Percentiles rank a stretch among this genome's conserved stretches.
Evolutionary conservation across 2,888 invertebrate genomes (phyloP).

Genomic region (Tenthredo mesomela): DNA sequence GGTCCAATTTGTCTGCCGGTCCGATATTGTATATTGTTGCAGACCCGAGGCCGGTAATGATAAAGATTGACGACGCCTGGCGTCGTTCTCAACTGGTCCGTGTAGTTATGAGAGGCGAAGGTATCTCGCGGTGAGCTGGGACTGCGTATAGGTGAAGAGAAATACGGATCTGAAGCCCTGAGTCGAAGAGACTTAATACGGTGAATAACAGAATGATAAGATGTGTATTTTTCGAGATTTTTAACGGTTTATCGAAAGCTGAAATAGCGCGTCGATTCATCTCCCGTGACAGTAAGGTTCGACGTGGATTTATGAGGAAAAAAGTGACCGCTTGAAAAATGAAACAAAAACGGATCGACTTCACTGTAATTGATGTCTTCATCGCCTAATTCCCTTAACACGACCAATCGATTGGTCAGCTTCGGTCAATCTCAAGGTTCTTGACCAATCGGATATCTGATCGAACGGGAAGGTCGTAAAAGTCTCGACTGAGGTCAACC

Average conservation of each 20-base stretch:
- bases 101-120: slow-evolving; percentile 32
- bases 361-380: slow-evolving; percentile 49
- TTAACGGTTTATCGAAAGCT: slow-evolving; percentile 17
- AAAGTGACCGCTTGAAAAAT: slow-evolving; percentile 57
- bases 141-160: background rate
- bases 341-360: slow-evolving; percentile 55
- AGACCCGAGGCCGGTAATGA: slow-evolving; percentile 49
- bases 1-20: slow-evolving; percentile 77
- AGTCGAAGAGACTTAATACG: background rate
- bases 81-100: slow-evolving; percentile 45
- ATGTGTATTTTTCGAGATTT: slow-evolving; percentile 17
- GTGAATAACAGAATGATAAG: slow-evolving; percentile 29
- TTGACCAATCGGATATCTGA: slow-evolving; percentile 41
- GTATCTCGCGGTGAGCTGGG: slow-evolving; percentile 2
- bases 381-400: slow-evolving; percentile 57
- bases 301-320: slow-evolving; percentile 60
- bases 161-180: background rate
- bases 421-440: slow-evolving; percentile 1
- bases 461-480: slow-evolving; percentile 59
- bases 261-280: slow-evolving; percentile 38
- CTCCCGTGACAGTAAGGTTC: slow-evolving; percentile 1
- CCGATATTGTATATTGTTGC: slow-evolving; percentile 70
- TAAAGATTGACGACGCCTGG: slow-evolving; percentile 50
- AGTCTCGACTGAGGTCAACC: slow-evolving; percentile 66
- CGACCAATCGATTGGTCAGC: slow-evolving; percentile 18